Evolutionary conservation across 2,113 vertebrate genomes (phyloP).

Genomic region (Rousettus leschenaultii): DNA sequence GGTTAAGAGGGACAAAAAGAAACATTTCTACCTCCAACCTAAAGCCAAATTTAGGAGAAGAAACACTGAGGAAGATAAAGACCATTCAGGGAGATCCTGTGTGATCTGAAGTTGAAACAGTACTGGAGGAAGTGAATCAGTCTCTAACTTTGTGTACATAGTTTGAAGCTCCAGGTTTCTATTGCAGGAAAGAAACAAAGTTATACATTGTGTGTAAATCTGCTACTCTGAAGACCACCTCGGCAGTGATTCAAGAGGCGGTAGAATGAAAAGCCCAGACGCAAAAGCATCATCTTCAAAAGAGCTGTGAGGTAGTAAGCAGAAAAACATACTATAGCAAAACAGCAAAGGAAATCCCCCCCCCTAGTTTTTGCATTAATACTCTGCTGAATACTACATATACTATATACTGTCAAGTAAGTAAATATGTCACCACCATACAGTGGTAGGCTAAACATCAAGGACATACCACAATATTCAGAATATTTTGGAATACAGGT

Average conservation of each 20-base stretch:
- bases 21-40: neutral
- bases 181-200: neutral
- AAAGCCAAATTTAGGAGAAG: neutral
- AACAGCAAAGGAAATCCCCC: neutral
- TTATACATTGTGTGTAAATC: neutral
- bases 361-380: conserved; percentile 5
- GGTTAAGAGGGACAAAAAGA: neutral
- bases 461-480: neutral
- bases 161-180: neutral
- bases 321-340: neutral
- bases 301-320: neutral
- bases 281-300: conserved; percentile 5
- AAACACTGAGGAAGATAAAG: neutral
- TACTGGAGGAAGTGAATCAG: neutral
- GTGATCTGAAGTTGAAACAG: neutral
- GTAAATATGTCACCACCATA: neutral
- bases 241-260: neutral
- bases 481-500: neutral
- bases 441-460: neutral
- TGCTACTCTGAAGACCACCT: neutral
- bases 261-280: neutral
- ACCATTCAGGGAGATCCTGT: neutral
- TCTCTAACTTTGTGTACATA: neutral
- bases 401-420: neutral
- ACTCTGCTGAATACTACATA: neutral